Conservation (phyloP, 2,113 vertebrate genomes). For the Hippolais icterina region DNA sequence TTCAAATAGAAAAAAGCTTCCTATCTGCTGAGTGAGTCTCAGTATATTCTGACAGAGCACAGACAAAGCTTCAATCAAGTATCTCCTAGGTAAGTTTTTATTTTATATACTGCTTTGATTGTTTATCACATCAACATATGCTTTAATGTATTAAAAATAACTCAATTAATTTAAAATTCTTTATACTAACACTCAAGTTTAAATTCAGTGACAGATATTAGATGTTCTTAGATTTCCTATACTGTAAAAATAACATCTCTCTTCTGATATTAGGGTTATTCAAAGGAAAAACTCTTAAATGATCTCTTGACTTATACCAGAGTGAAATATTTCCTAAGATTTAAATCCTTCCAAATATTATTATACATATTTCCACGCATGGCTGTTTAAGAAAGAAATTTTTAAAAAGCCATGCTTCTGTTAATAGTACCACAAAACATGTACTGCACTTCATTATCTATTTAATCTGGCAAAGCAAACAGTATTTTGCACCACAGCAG, state of each 20-base stretch:
- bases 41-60: conserved; percentile 62
- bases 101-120: conserved; percentile 55
- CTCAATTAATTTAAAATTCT: conserved; percentile 16
- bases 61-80: conserved; percentile 68
- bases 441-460: conserved; percentile 25
- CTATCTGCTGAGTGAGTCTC: conserved; percentile 59
- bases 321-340: conserved; percentile 11
- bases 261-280: background rate
- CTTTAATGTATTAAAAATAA: background rate
- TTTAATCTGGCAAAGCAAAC: conserved; percentile 31
- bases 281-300: background rate
- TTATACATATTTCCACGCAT: background rate
- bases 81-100: conserved; percentile 75
- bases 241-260: conserved; percentile 23
- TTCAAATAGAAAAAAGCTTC: conserved; percentile 65
- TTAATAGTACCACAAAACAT: conserved; percentile 1
- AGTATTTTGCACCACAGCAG: background rate
- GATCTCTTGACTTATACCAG: background rate
- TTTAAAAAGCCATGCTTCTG: background rate
- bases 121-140: background rate
- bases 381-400: background rate
- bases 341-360: background rate
- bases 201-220: conserved; percentile 30
- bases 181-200: conserved; percentile 26
- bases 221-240: conserved; percentile 19